Evolutionary conservation across 2,113 vertebrate species (phyloP).

Genomic region (Scolopax mira): DNA sequence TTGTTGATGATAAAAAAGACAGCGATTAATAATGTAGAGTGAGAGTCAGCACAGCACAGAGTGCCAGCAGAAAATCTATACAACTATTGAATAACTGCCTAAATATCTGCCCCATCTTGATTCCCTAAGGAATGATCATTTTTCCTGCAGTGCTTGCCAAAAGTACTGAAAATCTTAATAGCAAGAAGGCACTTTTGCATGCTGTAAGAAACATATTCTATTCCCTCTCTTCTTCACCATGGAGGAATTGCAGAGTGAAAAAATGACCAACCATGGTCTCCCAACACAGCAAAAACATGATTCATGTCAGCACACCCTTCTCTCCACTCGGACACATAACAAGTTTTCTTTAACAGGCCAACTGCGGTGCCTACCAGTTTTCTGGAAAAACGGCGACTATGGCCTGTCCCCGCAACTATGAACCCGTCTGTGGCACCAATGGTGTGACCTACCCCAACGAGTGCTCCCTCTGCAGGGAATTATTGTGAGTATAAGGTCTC

Average conservation of each 20-base stretch:
- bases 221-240: neutral
- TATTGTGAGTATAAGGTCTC: neutral
- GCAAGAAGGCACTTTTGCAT: neutral
- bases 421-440: slow-evolving; percentile 2
- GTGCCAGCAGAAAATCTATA: slow-evolving; percentile 38
- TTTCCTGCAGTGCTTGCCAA: neutral
- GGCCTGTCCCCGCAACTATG: neutral
- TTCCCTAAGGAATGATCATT: neutral
- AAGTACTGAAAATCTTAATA: neutral
- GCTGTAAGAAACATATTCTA: neutral
- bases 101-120: neutral
- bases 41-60: neutral
- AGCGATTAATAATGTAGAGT: slow-evolving; percentile 8
- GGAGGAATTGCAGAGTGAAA: neutral
- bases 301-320: neutral
- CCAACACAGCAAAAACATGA: rapidly evolving
- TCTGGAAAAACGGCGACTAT: neutral
- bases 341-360: neutral
- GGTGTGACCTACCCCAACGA: slow-evolving; percentile 36
- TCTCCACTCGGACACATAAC: neutral
- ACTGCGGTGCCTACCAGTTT: rapidly evolving
- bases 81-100: slow-evolving; percentile 29
- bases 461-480: slow-evolving; percentile 12
- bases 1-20: slow-evolving; percentile 1
- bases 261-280: neutral